These are phyloP conservation scores for Mongoloraphidia duomilia DNA, from an alignment of 2,888 invertebrate genomes.

Conservation along the genomic window DNA sequence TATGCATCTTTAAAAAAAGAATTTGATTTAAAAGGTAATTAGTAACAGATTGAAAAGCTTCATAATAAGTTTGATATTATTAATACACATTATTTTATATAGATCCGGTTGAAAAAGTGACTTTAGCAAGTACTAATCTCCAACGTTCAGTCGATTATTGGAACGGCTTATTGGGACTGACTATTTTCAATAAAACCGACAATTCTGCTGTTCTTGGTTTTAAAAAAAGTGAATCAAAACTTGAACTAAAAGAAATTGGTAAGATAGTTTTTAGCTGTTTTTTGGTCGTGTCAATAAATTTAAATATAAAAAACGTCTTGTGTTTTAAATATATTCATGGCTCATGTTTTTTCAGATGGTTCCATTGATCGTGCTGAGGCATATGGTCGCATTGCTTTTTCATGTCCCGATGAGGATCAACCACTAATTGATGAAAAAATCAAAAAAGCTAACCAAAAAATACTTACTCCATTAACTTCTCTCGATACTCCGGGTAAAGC, in stretches of 20 bases:
- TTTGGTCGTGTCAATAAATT: constrained; percentile 11
- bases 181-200: constrained; percentile 46
- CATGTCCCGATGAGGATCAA: constrained; percentile 66
- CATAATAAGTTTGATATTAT: not conserved
- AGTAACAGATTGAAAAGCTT: not conserved
- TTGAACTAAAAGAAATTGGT: constrained; percentile 65
- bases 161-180: constrained; percentile 63
- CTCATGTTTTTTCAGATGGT: constrained; percentile 29
- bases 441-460: constrained; percentile 51
- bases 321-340: constrained; percentile 7
- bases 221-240: constrained; percentile 53
- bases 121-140: constrained; percentile 64
- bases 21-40: not conserved
- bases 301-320: not conserved
- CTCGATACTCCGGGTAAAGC: constrained; percentile 96
- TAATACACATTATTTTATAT: constrained; percentile 21
- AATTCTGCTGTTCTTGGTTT: constrained; percentile 55
- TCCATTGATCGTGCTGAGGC: constrained; percentile 74
- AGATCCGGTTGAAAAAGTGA: constrained; percentile 73
- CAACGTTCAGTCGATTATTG: constrained; percentile 68
- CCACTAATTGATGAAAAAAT: constrained; percentile 61
- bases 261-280: constrained; percentile 18
- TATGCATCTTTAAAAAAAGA: too few species aligned
- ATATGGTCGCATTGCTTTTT: constrained; percentile 91
- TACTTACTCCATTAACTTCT: constrained; percentile 81